Evolutionary conservation across 2,797 vertebrate species (phyloP).

Genomic region (Bradypodion ventrale): DNA sequence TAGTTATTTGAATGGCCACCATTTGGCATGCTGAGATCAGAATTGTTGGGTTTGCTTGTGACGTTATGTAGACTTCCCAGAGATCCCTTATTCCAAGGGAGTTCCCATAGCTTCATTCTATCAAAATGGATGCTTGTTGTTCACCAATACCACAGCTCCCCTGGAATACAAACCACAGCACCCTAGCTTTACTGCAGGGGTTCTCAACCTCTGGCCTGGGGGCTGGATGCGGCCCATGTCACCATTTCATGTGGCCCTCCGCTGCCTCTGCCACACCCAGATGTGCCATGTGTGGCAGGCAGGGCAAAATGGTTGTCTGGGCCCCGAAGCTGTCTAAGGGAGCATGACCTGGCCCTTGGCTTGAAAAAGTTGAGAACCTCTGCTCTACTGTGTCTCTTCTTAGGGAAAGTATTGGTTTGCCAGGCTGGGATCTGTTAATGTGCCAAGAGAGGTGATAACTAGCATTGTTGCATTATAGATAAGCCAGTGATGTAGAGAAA

Average conservation of each 20-base stretch:
- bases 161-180: neutral
- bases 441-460: neutral
- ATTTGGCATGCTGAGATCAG: neutral
- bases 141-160: neutral
- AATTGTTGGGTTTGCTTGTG: neutral
- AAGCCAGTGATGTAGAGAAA: constrained; percentile 12
- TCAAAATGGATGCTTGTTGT: neutral
- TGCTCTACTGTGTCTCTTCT: neutral
- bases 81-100: neutral
- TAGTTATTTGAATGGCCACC: neutral
- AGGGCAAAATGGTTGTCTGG: no score
- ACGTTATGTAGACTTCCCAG: neutral
- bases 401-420: neutral
- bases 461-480: neutral
- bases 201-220: no score
- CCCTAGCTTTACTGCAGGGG: no score
- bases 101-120: neutral
- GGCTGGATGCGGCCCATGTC: no score
- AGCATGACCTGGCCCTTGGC: no score
- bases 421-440: neutral
- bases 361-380: no score
- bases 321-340: no score
- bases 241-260: no score
- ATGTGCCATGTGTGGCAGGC: no score
- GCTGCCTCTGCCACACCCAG: no score